phyloP scores from a whole-genome alignment of 2,113 vertebrate genomes.

The Nesoenas mayeri region DNA sequence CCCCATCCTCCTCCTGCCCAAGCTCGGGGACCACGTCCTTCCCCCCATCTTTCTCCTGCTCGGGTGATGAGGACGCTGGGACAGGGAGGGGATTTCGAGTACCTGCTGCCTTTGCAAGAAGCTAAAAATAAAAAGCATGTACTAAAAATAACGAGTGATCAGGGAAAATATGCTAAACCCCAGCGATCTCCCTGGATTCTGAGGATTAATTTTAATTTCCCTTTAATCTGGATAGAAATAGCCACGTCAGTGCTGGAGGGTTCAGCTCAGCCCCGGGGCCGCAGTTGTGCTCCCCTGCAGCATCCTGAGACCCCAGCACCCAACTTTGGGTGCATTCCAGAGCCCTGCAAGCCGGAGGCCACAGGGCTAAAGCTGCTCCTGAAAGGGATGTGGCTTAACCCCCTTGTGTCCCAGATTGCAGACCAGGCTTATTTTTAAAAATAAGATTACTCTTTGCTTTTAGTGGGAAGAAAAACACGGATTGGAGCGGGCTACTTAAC shows the following conservation, averaged over 20 bases:
- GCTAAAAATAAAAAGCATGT: conserved; percentile 16
- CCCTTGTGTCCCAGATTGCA: background rate
- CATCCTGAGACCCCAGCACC: background rate
- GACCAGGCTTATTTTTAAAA: background rate
- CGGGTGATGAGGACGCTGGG: accelerated
- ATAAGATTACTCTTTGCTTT: background rate
- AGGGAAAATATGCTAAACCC: background rate
- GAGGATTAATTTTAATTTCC: conserved; percentile 43
- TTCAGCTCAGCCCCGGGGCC: background rate
- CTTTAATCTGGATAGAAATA: background rate
- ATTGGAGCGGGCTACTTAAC: accelerated
- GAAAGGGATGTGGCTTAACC: background rate
- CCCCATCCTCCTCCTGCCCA: background rate
- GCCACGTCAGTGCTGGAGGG: accelerated
- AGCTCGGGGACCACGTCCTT: background rate
- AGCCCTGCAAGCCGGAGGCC: background rate
- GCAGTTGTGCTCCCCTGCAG: background rate
- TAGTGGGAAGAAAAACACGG: accelerated
- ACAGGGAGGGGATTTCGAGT: background rate
- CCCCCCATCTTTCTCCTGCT: background rate
- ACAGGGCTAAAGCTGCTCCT: background rate
- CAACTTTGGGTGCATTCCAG: background rate
- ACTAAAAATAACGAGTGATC: conserved; percentile 33
- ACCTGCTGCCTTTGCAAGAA: background rate
- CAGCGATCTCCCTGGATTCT: background rate